phyloP scores from a whole-genome alignment of 2,797 vertebrate species.

The Echiichthys vipera region DNA sequence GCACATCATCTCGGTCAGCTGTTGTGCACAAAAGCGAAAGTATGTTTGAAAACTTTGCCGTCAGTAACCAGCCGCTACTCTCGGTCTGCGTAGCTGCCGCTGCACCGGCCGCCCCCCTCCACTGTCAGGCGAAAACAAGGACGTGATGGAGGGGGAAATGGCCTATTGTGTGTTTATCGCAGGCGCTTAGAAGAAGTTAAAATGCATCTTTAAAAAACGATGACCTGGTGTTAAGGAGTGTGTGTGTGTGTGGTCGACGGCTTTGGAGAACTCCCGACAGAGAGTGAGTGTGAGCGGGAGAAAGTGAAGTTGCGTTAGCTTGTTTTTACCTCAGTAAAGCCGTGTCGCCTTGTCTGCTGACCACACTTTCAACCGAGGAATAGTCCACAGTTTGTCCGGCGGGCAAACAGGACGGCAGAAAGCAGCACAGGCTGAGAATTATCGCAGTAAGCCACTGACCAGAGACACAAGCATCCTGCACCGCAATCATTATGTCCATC shows the following conservation, averaged over 20 bases:
- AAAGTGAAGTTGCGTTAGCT: slow-evolving; percentile 74
- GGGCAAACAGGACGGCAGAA: slow-evolving; percentile 93
- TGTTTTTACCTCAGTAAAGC: slow-evolving; percentile 93
- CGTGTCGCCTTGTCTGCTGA: slow-evolving; percentile 97
- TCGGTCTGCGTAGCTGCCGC: slow-evolving; percentile 42
- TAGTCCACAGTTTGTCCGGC: slow-evolving; percentile 95
- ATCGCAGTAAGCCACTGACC: slow-evolving; percentile 95
- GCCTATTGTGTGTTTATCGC: slow-evolving; percentile 61
- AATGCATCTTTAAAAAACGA: background rate
- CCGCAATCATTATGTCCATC: slow-evolving; percentile 96
- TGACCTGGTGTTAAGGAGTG: background rate
- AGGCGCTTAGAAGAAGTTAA: slow-evolving; percentile 24
- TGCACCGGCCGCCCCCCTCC: slow-evolving; percentile 18
- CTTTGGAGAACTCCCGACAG: slow-evolving; percentile 29
- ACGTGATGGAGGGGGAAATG: slow-evolving; percentile 73
- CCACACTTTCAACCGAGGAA: slow-evolving; percentile 93
- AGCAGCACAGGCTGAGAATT: slow-evolving; percentile 94
- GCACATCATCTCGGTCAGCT: background rate
- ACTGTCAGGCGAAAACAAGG: slow-evolving; percentile 46
- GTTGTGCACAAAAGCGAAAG: slow-evolving; percentile 12
- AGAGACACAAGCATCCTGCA: slow-evolving; percentile 95
- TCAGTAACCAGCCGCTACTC: slow-evolving; percentile 22
- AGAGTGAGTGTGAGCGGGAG: slow-evolving; percentile 32
- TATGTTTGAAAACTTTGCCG: slow-evolving; percentile 61
- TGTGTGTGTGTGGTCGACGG: background rate